Evolutionary conservation across 2,797 vertebrate species (phyloP).

Genomic region (Spondyliosoma cantharus): DNA sequence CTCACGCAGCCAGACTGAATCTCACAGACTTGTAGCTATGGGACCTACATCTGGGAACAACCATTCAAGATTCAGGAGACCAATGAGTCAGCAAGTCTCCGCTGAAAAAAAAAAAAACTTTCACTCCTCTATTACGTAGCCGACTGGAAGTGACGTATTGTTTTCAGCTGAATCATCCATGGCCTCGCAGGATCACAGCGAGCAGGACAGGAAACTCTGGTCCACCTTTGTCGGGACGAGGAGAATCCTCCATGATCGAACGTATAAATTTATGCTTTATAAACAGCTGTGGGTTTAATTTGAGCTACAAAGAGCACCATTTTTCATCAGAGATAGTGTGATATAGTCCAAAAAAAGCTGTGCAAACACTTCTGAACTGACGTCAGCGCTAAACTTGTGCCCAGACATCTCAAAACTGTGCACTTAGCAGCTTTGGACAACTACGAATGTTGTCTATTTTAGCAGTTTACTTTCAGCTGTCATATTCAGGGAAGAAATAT

Average conservation of each 20-base stretch:
- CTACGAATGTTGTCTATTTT: slow-evolving; percentile 28
- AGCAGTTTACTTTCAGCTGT: slow-evolving; percentile 36
- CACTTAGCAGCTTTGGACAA: slow-evolving; percentile 41
- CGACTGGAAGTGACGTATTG: slow-evolving; percentile 7
- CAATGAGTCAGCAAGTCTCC: slow-evolving; percentile 20
- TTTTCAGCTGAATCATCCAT: slow-evolving; percentile 7
- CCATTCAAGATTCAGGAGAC: slow-evolving; percentile 26
- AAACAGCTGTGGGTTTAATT: not conserved
- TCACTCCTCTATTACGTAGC: not conserved
- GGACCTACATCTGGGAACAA: slow-evolving; percentile 14
- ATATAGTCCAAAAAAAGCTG: slow-evolving; percentile 9
- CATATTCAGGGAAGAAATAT: slow-evolving; percentile 27
- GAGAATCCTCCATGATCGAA: no score
- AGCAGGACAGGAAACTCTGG: not conserved
- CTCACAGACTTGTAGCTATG: not conserved
- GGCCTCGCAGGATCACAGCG: not conserved
- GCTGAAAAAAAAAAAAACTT: not conserved
- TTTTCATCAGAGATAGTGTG: not conserved
- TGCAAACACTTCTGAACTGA: slow-evolving; percentile 33
- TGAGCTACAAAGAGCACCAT: not conserved
- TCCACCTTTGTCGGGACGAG: not conserved
- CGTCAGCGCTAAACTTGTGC: slow-evolving; percentile 36
- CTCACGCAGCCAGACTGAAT: not conserved
- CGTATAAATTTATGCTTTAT: not conserved
- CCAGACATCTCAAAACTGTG: slow-evolving; percentile 37